Evolutionary conservation across 2,797 vertebrate genomes (phyloP).

Genomic region (Pipistrellus pygmaeus): DNA sequence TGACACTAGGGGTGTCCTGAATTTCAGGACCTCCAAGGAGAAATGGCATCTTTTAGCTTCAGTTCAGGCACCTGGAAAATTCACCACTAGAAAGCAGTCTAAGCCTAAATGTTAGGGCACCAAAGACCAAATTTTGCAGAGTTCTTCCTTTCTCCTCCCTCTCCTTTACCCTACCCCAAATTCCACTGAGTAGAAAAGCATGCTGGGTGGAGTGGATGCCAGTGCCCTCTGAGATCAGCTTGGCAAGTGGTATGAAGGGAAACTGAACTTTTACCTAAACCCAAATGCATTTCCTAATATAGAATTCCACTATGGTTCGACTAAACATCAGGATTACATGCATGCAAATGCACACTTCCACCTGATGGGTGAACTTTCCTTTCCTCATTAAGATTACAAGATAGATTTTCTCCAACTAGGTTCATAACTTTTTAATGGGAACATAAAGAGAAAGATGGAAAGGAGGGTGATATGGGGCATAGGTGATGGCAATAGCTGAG

Average conservation of each 20-base stretch:
- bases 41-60: background rate
- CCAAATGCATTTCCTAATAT: background rate
- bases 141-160: background rate
- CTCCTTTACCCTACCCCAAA: background rate
- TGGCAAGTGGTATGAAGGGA: background rate
- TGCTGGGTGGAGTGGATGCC: background rate
- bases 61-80: background rate
- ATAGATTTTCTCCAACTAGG: background rate
- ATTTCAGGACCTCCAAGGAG: background rate
- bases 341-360: background rate
- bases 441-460: background rate
- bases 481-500: background rate
- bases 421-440: background rate
- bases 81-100: background rate
- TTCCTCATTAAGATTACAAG: background rate
- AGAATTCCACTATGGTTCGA: background rate
- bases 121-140: background rate
- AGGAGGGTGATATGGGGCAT: background rate
- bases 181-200: rapidly evolving
- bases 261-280: background rate
- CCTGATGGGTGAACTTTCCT: background rate
- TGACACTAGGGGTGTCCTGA: background rate
- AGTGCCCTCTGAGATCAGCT: background rate
- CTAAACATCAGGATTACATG: background rate
- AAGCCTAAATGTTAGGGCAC: background rate